Percentiles rank a stretch among this genome's conserved stretches.
These are phyloP conservation scores for Struthidea cinerea DNA, from an alignment of 2,113 vertebrate genomes.

Conservation along the genomic window DNA sequence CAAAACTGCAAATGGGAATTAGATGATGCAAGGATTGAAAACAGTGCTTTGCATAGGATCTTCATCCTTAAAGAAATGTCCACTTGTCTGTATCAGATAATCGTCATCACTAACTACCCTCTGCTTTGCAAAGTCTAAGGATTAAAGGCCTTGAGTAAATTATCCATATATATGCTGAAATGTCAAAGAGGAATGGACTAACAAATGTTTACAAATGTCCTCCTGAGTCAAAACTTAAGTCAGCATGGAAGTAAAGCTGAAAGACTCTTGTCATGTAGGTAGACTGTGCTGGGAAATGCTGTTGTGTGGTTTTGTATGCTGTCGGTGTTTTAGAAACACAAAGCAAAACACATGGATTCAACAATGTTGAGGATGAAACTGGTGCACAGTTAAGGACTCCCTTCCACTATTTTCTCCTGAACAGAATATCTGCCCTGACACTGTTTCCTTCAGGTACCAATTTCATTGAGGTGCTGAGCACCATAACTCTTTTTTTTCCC, in stretches of 20 bases:
- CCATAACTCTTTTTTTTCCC: background rate
- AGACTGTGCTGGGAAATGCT: background rate
- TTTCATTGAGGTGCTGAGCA: background rate
- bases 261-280: fast-evolving
- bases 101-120: background rate
- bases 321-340: background rate
- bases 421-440: background rate
- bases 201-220: background rate
- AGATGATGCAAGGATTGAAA: background rate
- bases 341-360: background rate
- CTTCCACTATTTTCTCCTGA: background rate
- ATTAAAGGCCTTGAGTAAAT: background rate
- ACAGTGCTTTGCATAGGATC: background rate
- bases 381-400: background rate
- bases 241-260: background rate
- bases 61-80: background rate
- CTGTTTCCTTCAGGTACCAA: background rate
- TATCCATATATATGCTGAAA: background rate
- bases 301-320: background rate
- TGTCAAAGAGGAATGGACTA: background rate
- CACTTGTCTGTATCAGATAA: background rate
- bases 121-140: background rate
- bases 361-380: background rate
- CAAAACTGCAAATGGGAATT: background rate
- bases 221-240: background rate